Evolutionary conservation across 2,888 invertebrate genomes (phyloP), one percentile per base, ranked within the genome.

Genomic region (Vesta saturnalis): DNA sequence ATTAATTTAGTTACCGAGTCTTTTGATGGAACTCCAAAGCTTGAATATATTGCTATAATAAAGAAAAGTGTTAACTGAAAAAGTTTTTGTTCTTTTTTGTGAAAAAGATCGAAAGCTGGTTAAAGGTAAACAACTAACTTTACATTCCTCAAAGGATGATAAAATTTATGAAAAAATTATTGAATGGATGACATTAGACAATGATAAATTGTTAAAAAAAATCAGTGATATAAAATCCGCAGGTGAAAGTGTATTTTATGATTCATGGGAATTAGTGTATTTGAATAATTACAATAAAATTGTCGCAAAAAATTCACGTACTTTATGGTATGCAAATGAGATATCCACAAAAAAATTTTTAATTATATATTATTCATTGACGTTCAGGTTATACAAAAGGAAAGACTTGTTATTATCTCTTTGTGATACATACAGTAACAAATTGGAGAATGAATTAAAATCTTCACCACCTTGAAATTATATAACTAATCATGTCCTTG

Each of bases 251-350:
- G 30, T 30, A 6, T 30, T 30, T 30, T 30, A 30, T 30, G 6
- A 30, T 30, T 10, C 10, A 10, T 55, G 54, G 62, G 30, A 35
- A 62, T 57, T 65, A 61, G 12, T 3, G 1, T 55, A 21, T 69
- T 57, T 61, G 65, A 54, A 58, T 65, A 58, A 58, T 18, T 62
- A 69, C 16, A 69, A 65, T 61, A 64, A 69, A 69, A 8, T 30
- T 61, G 61, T 69, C 65, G 55, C 60, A 15, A 64, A 65, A 19
- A 15, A 46, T 46, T 60, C 57, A 30, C 30, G 10, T 6, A 30
- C 10, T 30, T 30, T 10, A 4, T 30, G 30, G 30, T 10, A 30
- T 30, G 10, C 4, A 30, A 30, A 30, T 30, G 30, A 10, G 10
- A 30, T 30, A 30, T 30, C 30, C 30, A 30, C 10, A 30, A 30